Evolutionary conservation across 2,888 invertebrate species (phyloP), one percentile per base, ranked within the genome.

Genomic region (Elmis aenea): DNA sequence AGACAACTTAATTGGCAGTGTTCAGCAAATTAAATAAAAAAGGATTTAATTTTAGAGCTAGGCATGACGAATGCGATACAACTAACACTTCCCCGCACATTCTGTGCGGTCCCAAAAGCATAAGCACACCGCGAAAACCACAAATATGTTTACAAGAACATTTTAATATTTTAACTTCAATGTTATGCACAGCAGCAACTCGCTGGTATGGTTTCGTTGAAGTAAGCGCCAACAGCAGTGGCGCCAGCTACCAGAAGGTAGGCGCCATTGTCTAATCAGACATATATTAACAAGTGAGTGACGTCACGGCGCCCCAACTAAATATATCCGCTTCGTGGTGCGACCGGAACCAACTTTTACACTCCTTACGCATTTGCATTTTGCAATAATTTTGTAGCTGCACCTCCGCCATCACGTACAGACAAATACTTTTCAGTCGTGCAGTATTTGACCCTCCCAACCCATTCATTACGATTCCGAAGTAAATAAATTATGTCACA

Each of bases 331-430:
- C 35, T 27, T n/a, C 27, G 26, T 23, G 32, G 40, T 21, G 29
- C 40, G 44, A 40, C 44, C 44, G 44, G 44, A 44, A 44, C 37
- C 26, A 28, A n/a, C 27, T n/a, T n/a, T 15, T 34, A 39, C 39
- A 39, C 39, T 36, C 39, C 39, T 33, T n/a, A 39, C 26, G 27
- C 32, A 44, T 40, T 44, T 40, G 40, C 44, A 44, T 44, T 40
- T 40, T 33, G 37, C 44, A 36, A 38, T 32, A 38, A 35, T 39
- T 11, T 21, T 23, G 20, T n/a, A 20, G 44, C 40, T 44, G 40
- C 44, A 40, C 44, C 44, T 44, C 33, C 23, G 30, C 33, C 33
- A 26, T 26, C 38, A 40, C 40, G 37, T 42, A 35, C 37, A 34
- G 40, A 37, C 25, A 30, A 13, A 13, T 33, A 18, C 22, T 31